Evolutionary conservation across 1,140 invertebrate species (phyloP).

Genomic region (Lucilia cuprina): DNA sequence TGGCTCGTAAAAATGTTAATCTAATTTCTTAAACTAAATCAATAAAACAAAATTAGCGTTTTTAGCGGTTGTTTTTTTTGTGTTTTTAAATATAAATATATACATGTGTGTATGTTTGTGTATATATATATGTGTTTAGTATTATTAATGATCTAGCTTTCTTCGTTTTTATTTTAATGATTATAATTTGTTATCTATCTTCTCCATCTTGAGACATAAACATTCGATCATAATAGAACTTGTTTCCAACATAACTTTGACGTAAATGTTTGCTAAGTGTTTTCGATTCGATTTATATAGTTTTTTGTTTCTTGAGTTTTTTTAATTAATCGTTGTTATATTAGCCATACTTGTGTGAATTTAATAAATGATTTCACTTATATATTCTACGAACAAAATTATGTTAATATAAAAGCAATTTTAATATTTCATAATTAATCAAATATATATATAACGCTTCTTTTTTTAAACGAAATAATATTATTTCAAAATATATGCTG

Average conservation of each 20-base stretch:
- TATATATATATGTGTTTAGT: neutral
- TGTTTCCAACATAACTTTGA: neutral
- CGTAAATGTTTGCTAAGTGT: conserved; percentile 2
- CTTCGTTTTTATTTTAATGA: neutral
- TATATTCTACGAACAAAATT: too few relatives aligned
- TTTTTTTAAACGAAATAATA: too few relatives aligned
- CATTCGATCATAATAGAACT: neutral
- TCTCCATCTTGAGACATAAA: neutral
- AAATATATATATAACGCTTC: too few relatives aligned
- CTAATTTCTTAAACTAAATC: neutral
- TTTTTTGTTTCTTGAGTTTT: neutral
- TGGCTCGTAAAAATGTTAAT: neutral
- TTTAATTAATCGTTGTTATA: neutral
- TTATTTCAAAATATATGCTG: too few relatives aligned
- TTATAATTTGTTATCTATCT: neutral
- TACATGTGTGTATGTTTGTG: neutral
- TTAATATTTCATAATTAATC: too few relatives aligned
- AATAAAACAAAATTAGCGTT: neutral
- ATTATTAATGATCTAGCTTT: conserved; percentile 13
- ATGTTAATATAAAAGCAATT: too few relatives aligned
- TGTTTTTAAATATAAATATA: too few relatives aligned
- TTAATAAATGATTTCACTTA: neutral
- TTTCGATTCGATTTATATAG: neutral
- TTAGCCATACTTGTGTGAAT: neutral
- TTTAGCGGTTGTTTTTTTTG: neutral